Evolutionary conservation across 2,113 vertebrate genomes (phyloP).

Genomic region (Amphiprion percula): DNA sequence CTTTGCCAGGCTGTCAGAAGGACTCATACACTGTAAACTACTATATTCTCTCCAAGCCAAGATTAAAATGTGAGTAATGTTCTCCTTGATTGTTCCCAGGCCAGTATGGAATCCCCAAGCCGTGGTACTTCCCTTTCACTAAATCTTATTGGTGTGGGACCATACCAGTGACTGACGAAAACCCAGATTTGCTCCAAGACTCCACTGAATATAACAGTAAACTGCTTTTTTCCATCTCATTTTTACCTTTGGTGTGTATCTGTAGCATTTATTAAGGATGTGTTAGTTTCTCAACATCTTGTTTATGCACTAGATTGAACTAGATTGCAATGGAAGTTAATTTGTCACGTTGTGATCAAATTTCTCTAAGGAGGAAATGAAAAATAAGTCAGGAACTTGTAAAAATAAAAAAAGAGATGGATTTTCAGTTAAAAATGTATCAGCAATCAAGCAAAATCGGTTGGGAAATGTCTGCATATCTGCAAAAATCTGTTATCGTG

Average conservation of each 20-base stretch:
- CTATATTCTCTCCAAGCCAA: conserved; percentile 16
- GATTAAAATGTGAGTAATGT: conserved; percentile 53
- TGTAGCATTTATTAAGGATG: background rate
- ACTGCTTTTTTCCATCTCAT: background rate
- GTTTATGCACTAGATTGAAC: conserved; percentile 11
- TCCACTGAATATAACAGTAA: conserved; percentile 69
- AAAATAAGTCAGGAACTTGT: background rate
- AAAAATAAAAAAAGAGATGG: too few relatives aligned
- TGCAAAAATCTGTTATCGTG: too few relatives aligned
- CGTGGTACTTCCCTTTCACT: conserved; percentile 96
- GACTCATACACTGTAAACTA: conserved; percentile 32
- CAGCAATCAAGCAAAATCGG: too few relatives aligned
- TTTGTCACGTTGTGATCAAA: background rate
- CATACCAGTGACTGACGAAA: conserved; percentile 33
- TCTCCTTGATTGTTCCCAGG: conserved; percentile 82
- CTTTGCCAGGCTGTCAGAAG: conserved; percentile 39
- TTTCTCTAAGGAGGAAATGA: too few relatives aligned
- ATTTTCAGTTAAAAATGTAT: too few relatives aligned
- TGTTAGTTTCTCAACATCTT: conserved; percentile 14
- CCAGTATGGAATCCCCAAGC: conserved; percentile 95
- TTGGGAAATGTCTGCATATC: too few relatives aligned
- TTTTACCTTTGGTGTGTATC: background rate
- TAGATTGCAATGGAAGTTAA: conserved; percentile 30
- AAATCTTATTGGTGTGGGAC: conserved; percentile 93
- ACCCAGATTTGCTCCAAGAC: conserved; percentile 44